Percentiles rank a stretch among this genome's conserved stretches.
Evolutionary conservation across 2,888 invertebrate species (phyloP).

Genomic region (Lapara coniferarum): DNA sequence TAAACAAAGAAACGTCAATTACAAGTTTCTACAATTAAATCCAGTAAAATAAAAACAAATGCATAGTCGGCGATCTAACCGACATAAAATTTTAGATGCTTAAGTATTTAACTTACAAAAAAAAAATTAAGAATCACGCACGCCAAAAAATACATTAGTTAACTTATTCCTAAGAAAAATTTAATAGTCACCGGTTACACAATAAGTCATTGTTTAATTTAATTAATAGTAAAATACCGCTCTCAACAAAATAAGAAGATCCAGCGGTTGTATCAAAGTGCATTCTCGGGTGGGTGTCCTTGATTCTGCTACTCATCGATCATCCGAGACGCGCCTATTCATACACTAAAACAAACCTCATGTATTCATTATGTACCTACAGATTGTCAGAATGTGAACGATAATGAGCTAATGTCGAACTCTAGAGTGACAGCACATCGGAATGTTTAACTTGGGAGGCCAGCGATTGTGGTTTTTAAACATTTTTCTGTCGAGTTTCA

Average conservation of each 20-base stretch:
- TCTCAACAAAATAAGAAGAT: background rate
- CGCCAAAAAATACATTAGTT: no score
- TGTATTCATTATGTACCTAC: constrained; percentile 25
- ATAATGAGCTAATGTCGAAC: constrained; percentile 18
- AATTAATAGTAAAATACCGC: no score
- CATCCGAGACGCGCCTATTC: constrained; percentile 50
- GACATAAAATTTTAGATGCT: no score
- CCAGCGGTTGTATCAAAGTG: constrained; percentile 30
- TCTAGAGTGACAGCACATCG: constrained; percentile 8
- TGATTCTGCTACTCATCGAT: constrained; percentile 59
- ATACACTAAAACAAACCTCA: constrained; percentile 40
- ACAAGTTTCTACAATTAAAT: no score
- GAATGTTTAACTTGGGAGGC: constrained; percentile 5
- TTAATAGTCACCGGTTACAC: no score
- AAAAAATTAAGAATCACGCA: no score
- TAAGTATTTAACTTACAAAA: no score
- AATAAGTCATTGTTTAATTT: no score
- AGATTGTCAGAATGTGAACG: constrained; percentile 17
- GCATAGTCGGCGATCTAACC: no score
- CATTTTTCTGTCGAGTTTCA: background rate
- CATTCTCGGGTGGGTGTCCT: constrained; percentile 62
- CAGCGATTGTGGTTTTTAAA: background rate
- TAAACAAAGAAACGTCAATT: no score
- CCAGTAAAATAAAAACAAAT: no score
- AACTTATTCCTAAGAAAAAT: no score